Conservation (phyloP, 2,113 vertebrate species). For the Ancistrus triradiatus region DNA sequence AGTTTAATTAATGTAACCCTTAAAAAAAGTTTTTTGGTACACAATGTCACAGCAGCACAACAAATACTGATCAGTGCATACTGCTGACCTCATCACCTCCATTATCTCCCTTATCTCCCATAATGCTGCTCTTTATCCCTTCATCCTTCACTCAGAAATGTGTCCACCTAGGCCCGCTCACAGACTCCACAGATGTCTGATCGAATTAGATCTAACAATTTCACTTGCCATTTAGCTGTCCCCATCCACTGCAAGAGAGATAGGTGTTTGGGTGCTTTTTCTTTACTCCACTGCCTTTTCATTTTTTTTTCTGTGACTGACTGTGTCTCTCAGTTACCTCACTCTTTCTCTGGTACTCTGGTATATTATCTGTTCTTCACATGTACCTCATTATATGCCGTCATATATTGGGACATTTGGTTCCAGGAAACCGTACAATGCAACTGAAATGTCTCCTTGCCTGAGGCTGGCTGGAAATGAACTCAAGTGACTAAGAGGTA, state of each 20-base stretch:
- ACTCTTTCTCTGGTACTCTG: too few species aligned
- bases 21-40: background rate
- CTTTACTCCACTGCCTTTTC: background rate
- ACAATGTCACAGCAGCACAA: background rate
- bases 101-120: constrained; percentile 46
- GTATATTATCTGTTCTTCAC: too few species aligned
- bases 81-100: constrained; percentile 43
- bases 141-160: constrained; percentile 38
- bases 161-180: constrained; percentile 51
- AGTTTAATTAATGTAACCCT: background rate
- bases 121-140: constrained; percentile 39
- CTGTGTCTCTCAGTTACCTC: constrained; percentile 37
- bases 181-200: constrained; percentile 55
- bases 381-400: too few species aligned
- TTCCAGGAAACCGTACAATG: too few species aligned
- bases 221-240: constrained; percentile 64
- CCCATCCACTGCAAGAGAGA: constrained; percentile 46
- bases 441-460: too few species aligned
- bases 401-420: too few species aligned
- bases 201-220: constrained; percentile 72
- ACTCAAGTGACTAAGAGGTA: too few species aligned
- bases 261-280: constrained; percentile 29
- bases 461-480: too few species aligned
- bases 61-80: background rate
- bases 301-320: constrained; percentile 15